These are phyloP conservation scores for Cybosia mesomella DNA, from an alignment of 2,888 invertebrate species.

Conservation along the genomic window DNA sequence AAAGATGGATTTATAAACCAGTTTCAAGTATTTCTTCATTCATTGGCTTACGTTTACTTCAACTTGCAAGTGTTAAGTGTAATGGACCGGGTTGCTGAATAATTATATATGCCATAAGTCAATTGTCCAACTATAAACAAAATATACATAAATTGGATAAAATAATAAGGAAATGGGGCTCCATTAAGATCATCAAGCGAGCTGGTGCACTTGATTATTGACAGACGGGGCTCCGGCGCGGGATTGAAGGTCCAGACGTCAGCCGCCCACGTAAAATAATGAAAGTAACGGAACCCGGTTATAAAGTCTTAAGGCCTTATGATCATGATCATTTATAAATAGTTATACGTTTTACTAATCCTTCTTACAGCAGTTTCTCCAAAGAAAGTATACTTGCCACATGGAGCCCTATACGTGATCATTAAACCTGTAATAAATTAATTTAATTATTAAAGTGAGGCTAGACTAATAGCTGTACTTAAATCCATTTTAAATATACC, in stretches of 20 bases:
- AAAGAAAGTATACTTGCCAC: neutral
- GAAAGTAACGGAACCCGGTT: neutral
- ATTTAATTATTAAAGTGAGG: constrained; percentile 7
- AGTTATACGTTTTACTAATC: neutral
- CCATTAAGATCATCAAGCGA: too few relatives aligned
- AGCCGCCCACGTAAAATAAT: too few relatives aligned
- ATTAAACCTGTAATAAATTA: constrained; percentile 14
- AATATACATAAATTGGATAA: too few relatives aligned
- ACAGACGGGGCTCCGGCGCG: too few relatives aligned
- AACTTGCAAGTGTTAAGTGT: neutral
- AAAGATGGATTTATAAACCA: neutral
- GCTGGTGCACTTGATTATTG: too few relatives aligned
- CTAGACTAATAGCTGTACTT: constrained; percentile 8
- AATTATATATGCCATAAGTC: neutral
- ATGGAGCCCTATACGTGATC: neutral
- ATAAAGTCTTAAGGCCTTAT: neutral
- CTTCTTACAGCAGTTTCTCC: neutral
- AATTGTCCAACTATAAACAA: too few relatives aligned
- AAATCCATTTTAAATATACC: constrained; percentile 2
- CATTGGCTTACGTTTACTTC: too few relatives aligned
- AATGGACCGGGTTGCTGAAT: neutral
- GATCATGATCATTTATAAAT: neutral
- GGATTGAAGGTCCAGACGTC: too few relatives aligned
- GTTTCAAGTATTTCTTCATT: neutral
- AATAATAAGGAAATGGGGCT: too few relatives aligned